Evolutionary conservation across 1,140 invertebrate species (phyloP), one percentile per base, ranked within the genome.

Genomic region (Drosophila ohnishii): DNA sequence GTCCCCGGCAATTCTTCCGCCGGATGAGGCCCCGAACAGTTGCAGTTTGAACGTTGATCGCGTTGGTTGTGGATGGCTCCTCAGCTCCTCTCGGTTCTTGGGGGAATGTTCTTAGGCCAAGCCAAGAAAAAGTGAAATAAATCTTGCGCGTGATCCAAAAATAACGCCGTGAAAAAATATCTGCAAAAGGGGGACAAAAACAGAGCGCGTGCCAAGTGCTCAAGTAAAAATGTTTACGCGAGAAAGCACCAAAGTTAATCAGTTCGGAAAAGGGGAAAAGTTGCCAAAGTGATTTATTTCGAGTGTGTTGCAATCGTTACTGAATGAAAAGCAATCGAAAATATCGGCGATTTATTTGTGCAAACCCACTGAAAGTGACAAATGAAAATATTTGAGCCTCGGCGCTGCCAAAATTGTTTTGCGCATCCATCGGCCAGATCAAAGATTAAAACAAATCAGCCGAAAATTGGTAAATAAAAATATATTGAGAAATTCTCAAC

Each of bases 401-500:
- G 7, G 10, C 11, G 22, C 16, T 75, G 61, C 64, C 64, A 80
- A 85, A 70, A 61, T 61, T 53, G 34, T 60, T 73, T 66, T 55
- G 42, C 40, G 64, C 32, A 47, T 56, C 28, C 28, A 28, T 35
- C 30, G 22, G 22, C 14, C 71, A 79, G 75, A 86, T 86, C 83
- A 86, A 86, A 86, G 83, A 70, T 71, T 35, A 25, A 16, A 71
- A 48, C 66, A 73, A 87, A 82, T 87, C 78, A 81, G 63, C 66
- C 83, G 56, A 37, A 67, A 86, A 87, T 86, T 87, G 78, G 83
- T 86, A 82, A 83, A 87, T 69, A 63, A 40, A 72, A 66, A 70
- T 65, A 58, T 56, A 58, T 56, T 39, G 37, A 37, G 30, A 78
- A 78, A 78, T 71, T 66, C 48, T 73, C 77, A 63, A 76, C 55